Evolutionary conservation across 53 echinoderm and acorn worm species (phyloP).

Genomic region (Apostichopus leukothele): DNA sequence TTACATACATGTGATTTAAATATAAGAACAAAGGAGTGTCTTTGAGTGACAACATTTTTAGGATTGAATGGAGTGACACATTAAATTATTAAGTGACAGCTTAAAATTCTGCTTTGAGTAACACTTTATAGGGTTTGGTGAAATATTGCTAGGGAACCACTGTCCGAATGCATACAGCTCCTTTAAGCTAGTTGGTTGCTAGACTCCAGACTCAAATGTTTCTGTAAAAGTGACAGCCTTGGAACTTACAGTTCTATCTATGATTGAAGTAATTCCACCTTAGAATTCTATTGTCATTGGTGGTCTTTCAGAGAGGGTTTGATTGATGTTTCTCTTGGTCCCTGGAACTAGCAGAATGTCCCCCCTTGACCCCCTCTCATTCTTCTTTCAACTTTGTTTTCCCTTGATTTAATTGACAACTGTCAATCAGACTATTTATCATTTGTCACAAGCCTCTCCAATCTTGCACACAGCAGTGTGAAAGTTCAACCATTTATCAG

Average conservation of each 20-base stretch:
- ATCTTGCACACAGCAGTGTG: conserved; percentile 13
- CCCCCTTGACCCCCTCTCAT: neutral
- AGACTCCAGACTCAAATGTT: neutral
- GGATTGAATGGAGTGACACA: no score
- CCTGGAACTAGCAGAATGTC: neutral
- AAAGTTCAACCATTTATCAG: conserved; percentile 27
- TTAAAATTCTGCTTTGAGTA: no score
- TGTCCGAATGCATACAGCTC: no score
- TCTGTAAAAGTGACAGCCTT: neutral
- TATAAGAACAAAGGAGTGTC: no score
- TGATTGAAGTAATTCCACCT: neutral
- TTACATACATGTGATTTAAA: no score
- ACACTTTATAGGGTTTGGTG: no score
- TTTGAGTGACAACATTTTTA: no score
- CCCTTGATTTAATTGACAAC: conserved; percentile 5
- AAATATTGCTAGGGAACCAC: no score
- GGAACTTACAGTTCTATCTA: neutral
- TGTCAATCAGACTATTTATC: conserved; percentile 21
- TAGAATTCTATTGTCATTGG: neutral
- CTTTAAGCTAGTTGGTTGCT: no score
- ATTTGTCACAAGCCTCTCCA: conserved; percentile 20
- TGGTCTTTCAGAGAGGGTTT: neutral
- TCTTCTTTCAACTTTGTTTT: neutral
- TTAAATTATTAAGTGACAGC: no score
- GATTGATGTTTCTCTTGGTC: neutral